Base-by-base conservation (phyloP, 2,113 vertebrate genomes). In the Syngnathus typhle region DNA sequence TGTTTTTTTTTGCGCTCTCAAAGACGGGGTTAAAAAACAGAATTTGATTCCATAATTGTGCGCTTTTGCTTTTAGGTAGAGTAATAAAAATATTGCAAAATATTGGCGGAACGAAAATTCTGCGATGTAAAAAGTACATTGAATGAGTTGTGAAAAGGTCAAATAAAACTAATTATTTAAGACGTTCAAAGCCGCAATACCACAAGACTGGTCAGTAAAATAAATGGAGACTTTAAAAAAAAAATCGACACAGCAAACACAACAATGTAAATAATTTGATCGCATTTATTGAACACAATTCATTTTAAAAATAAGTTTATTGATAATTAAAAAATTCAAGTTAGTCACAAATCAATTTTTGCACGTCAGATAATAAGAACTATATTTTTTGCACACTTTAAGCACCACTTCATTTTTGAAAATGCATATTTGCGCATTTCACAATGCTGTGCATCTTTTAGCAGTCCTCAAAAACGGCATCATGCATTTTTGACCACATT, bases 1-100 rank as follows among this genome's bases (percentile, higher is more conserved):
- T 77, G 83, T 73, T 76, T 62, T 62, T 11, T 27, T 27, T 27
- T 60, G 49, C 64, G 27, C 18, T 44, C 11, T 49, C 37, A 36
- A 58, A 75, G 12, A 64, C 7, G 44, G 47, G 59, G 23, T 68
- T 60, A 1, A 37, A 52, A 65, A 3, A 44, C 37, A 4, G 12
- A 7, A 44, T 39, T 38, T 38, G 7, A 19, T 38, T 19, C 12
- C 41, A 2, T n/a, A 27, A 23, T 44, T 62, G 39, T 23, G 2
- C 1, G 18, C 39, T 37, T 21, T 2, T 5, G 13, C 0, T 16
- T 47, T 47, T 47, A 16, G 13, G 13, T 16, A 1, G 11, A 18
- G 44, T 47, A 47, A 13, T 4, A 13, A 23, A 23, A 43, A 41
- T 6, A 41, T 9, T 9, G 11, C 41, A 43, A 32, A 32, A 32